Percentiles rank a stretch among this genome's conserved stretches.
These are phyloP conservation scores for Gallinago jamesoni DNA, from an alignment of 2,113 vertebrate genomes.

Conservation along the genomic window DNA sequence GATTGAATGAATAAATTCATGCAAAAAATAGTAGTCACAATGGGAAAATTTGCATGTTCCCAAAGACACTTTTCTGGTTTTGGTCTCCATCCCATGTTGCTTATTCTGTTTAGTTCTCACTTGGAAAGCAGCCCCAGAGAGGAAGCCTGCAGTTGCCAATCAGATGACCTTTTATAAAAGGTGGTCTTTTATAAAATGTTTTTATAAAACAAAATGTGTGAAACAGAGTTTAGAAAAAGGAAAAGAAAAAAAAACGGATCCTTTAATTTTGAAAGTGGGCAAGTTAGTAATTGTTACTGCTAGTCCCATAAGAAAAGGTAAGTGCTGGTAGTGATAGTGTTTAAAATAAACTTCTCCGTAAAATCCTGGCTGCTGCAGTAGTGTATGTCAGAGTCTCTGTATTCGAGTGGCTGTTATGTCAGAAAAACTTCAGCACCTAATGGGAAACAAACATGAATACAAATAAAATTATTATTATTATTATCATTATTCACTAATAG, in stretches of 20 bases:
- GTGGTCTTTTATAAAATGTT: not conserved
- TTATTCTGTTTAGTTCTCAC: not conserved
- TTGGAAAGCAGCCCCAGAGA: not conserved
- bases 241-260: not conserved
- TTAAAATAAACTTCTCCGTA: not conserved
- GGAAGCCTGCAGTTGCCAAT: not conserved
- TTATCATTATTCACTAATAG: conserved; percentile 9
- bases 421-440: not conserved
- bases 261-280: not conserved
- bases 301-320: not conserved
- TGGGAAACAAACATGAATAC: not conserved
- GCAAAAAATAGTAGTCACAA: not conserved
- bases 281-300: not conserved
- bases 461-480: not conserved
- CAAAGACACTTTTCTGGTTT: not conserved
- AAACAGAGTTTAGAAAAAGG: not conserved
- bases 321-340: not conserved
- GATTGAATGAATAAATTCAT: not conserved
- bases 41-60: not conserved
- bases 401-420: not conserved
- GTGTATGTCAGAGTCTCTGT: not conserved
- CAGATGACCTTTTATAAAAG: not conserved
- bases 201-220: not conserved
- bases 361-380: not conserved
- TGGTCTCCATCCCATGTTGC: not conserved